These are phyloP conservation scores for Zosterops borbonicus DNA, from an alignment of 2,113 vertebrate species.

Conservation along the genomic window DNA sequence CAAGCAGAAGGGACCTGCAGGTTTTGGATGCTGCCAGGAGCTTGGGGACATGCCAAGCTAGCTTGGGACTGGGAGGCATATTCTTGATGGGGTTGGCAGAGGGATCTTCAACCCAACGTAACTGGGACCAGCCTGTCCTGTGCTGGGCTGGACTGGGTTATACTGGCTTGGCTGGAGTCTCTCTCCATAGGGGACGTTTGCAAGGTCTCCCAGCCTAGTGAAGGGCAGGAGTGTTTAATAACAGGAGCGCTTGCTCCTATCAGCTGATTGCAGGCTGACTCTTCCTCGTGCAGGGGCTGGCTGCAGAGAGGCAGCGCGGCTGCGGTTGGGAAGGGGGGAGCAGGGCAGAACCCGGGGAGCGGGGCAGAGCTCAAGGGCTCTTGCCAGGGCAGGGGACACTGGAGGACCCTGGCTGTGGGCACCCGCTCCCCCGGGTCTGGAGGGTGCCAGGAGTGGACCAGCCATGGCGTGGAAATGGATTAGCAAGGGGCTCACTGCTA, in stretches of 20 bases:
- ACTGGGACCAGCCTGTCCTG: neutral
- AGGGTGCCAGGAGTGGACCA: neutral
- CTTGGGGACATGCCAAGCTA: neutral
- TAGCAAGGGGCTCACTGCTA: neutral
- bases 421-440: accelerated
- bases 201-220: neutral
- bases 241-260: slow-evolving; percentile 30
- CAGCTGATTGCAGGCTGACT: slow-evolving; percentile 77
- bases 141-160: neutral
- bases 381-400: accelerated
- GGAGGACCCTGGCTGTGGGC: neutral
- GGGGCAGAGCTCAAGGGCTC: neutral
- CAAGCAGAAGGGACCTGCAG: neutral
- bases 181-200: neutral
- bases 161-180: neutral
- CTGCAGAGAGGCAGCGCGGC: neutral
- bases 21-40: neutral
- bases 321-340: neutral
- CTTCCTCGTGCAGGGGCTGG: neutral
- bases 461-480: slow-evolving; percentile 55
- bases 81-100: neutral
- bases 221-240: slow-evolving; percentile 47
- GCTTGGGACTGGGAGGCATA: neutral
- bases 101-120: neutral
- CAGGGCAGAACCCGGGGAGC: neutral